Evolutionary conservation across 1,140 invertebrate species (phyloP), one percentile per base, ranked within the genome.

Genomic region (Ostrea edulis): DNA sequence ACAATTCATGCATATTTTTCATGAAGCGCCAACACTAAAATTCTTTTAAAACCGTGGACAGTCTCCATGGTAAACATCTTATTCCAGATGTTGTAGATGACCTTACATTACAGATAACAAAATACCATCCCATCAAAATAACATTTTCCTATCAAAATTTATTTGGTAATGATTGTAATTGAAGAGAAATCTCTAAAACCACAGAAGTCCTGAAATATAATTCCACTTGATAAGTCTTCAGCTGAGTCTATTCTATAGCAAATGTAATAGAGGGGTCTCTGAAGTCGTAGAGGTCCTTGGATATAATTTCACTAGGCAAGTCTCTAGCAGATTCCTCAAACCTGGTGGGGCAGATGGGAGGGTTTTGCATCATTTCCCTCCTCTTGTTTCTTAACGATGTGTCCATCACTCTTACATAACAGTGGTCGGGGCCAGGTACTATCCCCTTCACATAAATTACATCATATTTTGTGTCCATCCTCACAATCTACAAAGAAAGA

Each of bases 391-490:
- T 96, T 54, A 98, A 93, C 52, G 97, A 90, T 22, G 97, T 97
- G 93, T 99, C 98, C 91, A 96, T 97, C 82, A 99, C 96, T 90
- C 97, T 97, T 20, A 98, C 97, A 91, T 97, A 96, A n/a, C 96
- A 96, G 93, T 97, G 97, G 0, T 96, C 97, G 91, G 96, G 96
- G 12, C 98, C 98, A 62, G 98, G 97, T 89, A 98, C 96, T 11
- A 96, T 96, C n/a, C 98, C 98, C 90, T 96, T 94, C 12, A 99
- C 97, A 96, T 97, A 99, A 29, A 99, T 95, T 0, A 99, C 97
- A 96, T 99, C 99, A 93, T 98, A 97, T 93, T 98, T 98, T 17
- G 97, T 98, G 94, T 99, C 99, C 62, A 99, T 98, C 89, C 98
- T 96, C 94, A 97, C 96, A 91, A 99, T 97, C 96, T 97, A 92